Conservation (phyloP, 2,113 vertebrate genomes). For the Montifringilla adamsi region DNA sequence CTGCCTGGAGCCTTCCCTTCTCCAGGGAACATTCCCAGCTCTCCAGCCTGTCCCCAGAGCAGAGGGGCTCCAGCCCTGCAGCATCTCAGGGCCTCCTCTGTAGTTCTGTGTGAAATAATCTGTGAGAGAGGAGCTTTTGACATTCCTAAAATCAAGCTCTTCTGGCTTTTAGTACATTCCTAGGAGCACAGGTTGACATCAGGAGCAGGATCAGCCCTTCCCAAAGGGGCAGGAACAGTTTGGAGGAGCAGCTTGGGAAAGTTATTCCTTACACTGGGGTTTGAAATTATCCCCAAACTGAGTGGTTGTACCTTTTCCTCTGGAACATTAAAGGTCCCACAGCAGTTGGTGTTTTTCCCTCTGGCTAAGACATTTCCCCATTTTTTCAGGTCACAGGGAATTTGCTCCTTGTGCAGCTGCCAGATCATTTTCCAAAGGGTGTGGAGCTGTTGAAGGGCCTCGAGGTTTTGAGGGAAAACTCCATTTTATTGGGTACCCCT, state of each 20-base stretch:
- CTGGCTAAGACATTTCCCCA: neutral
- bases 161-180: neutral
- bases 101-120: neutral
- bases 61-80: neutral
- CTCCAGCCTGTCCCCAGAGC: too few relatives aligned
- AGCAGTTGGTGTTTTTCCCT: neutral
- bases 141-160: rapidly evolving
- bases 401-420: neutral
- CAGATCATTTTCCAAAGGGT: neutral
- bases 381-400: neutral
- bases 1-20: neutral
- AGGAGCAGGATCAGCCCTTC: neutral
- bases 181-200: neutral
- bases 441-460: neutral
- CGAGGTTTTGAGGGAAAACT: neutral
- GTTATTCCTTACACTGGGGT: rapidly evolving
- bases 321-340: neutral
- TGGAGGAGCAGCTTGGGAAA: neutral
- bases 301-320: neutral
- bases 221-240: neutral
- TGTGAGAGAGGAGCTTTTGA: neutral
- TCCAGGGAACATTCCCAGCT: neutral
- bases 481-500: rapidly evolving
- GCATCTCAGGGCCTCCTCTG: neutral
- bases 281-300: neutral